Percentiles rank a stretch among this genome's conserved stretches.
phyloP scores from a whole-genome alignment of 1,140 invertebrate genomes.

The Pararge aegeria region DNA sequence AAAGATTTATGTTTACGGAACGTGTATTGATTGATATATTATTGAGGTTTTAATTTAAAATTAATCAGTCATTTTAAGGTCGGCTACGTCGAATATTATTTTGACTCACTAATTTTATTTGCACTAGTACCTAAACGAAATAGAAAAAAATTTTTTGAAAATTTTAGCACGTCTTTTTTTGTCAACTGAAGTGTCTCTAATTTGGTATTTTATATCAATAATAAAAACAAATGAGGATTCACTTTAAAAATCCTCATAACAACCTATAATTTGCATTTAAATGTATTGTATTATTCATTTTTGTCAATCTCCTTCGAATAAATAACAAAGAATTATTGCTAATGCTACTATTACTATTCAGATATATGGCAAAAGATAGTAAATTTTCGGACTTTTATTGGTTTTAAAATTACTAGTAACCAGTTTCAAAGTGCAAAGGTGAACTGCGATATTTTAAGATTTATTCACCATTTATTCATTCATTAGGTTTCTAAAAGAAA shows the following conservation, averaged over 20 bases:
- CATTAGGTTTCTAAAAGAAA: not conserved
- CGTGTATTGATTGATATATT: not conserved
- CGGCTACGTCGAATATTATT: not conserved
- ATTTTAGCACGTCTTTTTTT: not conserved
- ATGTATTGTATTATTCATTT: slow-evolving; percentile 1
- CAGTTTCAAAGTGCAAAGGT: not conserved
- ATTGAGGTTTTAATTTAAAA: not conserved
- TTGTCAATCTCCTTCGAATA: not conserved
- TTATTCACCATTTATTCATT: not conserved
- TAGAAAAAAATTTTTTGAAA: not conserved
- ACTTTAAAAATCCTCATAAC: not conserved
- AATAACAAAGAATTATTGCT: not conserved
- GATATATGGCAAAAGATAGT: not conserved
- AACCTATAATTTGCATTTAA: not conserved
- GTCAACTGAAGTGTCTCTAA: not conserved
- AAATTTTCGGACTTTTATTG: not conserved
- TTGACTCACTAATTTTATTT: too few species aligned
- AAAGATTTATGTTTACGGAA: not conserved
- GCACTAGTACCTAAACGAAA: too few species aligned
- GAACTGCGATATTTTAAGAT: not conserved
- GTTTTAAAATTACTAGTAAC: not conserved
- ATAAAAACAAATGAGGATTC: not conserved
- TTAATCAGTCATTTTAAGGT: not conserved
- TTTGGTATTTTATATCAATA: not conserved
- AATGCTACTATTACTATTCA: slow-evolving; percentile 1